These are phyloP conservation scores for Crenichthys baileyi DNA, from an alignment of 2,797 vertebrate genomes.

Conservation along the genomic window DNA sequence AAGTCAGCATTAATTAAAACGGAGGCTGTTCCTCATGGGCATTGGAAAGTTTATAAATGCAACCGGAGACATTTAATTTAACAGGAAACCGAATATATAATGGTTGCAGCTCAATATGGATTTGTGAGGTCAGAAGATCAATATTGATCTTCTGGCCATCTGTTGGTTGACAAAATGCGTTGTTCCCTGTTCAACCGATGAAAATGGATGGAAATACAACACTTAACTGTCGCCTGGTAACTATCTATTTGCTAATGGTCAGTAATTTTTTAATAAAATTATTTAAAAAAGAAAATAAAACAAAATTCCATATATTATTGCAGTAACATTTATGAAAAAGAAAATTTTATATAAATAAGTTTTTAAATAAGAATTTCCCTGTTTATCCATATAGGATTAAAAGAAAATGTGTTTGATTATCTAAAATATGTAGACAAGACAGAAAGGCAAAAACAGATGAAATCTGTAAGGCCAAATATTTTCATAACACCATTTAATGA, in stretches of 20 bases:
- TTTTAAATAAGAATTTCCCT: not conserved
- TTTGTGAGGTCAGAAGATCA: slow-evolving; percentile 1
- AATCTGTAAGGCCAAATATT: slow-evolving; percentile 1
- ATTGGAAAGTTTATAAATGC: slow-evolving; percentile 2
- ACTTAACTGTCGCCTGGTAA: not conserved
- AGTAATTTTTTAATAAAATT: not conserved
- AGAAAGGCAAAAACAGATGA: not conserved
- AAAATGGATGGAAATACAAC: not conserved
- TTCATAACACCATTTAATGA: not conserved
- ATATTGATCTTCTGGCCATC: slow-evolving; percentile 20
- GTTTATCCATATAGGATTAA: not conserved
- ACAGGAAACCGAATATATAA: slow-evolving; percentile 2
- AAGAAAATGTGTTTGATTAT: not conserved
- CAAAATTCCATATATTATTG: no score
- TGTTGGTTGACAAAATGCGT: slow-evolving; percentile 4
- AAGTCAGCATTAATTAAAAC: slow-evolving; percentile 16
- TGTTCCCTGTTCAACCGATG: not conserved
- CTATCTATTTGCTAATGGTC: no score
- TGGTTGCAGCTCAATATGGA: not conserved
- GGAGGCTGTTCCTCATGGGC: slow-evolving; percentile 10
- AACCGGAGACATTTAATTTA: slow-evolving; percentile 13
- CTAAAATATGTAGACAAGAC: not conserved
- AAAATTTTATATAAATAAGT: no score
- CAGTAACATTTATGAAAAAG: no score
- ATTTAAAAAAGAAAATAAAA: not conserved